Conservation (phyloP, 2,888 invertebrate species). For the Dinocampus coccinellae region DNA sequence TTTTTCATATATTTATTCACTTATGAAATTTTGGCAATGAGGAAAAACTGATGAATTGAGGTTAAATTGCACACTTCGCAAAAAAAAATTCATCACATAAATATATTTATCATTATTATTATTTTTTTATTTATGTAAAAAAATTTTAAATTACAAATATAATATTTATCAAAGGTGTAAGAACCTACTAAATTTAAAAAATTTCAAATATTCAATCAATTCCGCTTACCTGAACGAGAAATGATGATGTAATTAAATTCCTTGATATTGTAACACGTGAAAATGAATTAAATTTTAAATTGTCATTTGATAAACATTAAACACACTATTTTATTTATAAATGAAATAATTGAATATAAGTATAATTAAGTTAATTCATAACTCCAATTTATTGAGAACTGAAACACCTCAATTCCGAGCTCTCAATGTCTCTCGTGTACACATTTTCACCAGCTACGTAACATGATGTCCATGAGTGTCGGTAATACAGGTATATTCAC, state of each 20-base stretch:
- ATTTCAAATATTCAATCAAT: not conserved
- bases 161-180: too few species aligned
- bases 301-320: not conserved
- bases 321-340: not conserved
- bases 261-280: not conserved
- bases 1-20: not conserved
- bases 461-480: not conserved
- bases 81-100: not conserved
- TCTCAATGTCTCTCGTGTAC: slow-evolving; percentile 36
- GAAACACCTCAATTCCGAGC: slow-evolving; percentile 57
- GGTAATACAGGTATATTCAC: not conserved
- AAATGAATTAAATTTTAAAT: not conserved
- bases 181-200: too few species aligned
- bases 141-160: too few species aligned
- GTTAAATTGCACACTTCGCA: not conserved
- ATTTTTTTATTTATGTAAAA: too few species aligned
- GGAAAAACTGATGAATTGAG: not conserved
- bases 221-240: slow-evolving; percentile 9
- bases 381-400: slow-evolving; percentile 44
- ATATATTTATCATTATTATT: too few species aligned
- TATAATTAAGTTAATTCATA: not conserved
- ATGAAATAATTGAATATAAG: not conserved
- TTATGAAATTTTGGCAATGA: not conserved
- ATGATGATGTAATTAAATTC: slow-evolving; percentile 46
- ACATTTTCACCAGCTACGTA: not conserved